These are phyloP conservation scores for Trachythela sp. DNA, from an alignment of 64 coral and sea anemone species.

Conservation along the genomic window DNA sequence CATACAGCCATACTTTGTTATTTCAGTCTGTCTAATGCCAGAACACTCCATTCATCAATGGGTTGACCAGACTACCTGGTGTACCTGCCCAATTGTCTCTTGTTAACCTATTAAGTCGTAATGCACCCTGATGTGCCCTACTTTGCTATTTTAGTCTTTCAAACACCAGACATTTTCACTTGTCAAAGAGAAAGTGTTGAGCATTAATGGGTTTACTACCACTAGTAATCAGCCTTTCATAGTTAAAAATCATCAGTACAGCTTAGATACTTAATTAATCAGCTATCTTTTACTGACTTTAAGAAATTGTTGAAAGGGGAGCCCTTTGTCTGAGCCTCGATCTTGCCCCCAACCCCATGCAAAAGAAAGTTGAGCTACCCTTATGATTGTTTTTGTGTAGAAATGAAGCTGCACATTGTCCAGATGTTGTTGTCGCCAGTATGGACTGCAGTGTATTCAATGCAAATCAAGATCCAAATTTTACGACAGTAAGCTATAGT, in stretches of 20 bases:
- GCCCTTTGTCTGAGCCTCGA: no score
- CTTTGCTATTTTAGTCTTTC: no score
- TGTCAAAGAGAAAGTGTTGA: no score
- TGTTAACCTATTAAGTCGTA: not conserved
- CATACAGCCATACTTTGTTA: no score
- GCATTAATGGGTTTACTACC: no score
- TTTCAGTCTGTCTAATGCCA: no score
- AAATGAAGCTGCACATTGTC: conserved; percentile 1
- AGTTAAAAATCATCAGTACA: no score
- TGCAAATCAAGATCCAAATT: not conserved
- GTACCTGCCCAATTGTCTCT: not conserved
- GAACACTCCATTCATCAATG: not conserved
- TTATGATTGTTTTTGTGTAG: not conserved
- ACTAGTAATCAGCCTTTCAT: no score
- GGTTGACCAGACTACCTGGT: not conserved
- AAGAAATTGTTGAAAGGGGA: not conserved
- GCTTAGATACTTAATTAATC: not conserved
- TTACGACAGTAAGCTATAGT: not conserved
- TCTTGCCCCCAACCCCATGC: no score
- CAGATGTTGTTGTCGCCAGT: not conserved
- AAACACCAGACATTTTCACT: no score
- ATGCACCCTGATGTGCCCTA: not conserved
- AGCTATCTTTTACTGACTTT: not conserved
- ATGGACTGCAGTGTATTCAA: not conserved
- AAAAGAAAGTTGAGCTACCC: no score